Conservation (phyloP, 2,797 vertebrate species). For the Geotrypetes seraphini region DNA sequence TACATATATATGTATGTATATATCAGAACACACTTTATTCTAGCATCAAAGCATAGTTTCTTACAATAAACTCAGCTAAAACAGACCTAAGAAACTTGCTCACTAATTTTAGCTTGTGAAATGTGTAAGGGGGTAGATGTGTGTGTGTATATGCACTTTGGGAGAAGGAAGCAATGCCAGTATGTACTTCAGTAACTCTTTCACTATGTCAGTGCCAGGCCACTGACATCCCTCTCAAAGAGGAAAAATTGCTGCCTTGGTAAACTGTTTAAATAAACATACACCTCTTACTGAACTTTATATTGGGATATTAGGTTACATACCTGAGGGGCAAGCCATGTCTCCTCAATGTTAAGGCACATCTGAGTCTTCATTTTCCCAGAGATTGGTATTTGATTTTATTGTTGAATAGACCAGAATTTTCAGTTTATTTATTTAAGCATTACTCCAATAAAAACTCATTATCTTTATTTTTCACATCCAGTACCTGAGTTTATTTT, state of each 20-base stretch:
- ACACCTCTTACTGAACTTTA: slow-evolving; percentile 42
- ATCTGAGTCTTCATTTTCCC: slow-evolving; percentile 31
- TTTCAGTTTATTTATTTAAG: slow-evolving; percentile 40
- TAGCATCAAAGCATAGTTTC: background rate
- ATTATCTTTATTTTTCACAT: no score
- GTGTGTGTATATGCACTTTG: background rate
- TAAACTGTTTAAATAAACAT: slow-evolving; percentile 50
- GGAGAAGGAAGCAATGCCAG: background rate
- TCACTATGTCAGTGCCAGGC: slow-evolving; percentile 30
- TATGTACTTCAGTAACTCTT: slow-evolving; percentile 27
- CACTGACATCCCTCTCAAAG: slow-evolving; percentile 1
- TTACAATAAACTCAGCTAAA: no score
- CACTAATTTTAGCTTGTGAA: no score
- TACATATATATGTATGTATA: no score
- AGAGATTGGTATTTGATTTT: slow-evolving; percentile 24
- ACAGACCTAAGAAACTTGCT: no score
- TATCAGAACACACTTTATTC: no score
- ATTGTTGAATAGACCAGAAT: slow-evolving; percentile 27
- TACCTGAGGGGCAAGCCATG: slow-evolving; percentile 28
- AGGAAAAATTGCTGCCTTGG: slow-evolving; percentile 23
- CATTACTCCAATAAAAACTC: slow-evolving; percentile 38
- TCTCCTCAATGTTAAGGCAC: slow-evolving; percentile 32
- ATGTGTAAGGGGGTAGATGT: no score
- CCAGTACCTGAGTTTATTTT: slow-evolving; percentile 11
- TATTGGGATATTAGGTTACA: slow-evolving; percentile 53